Conservation (phyloP, 1,140 invertebrate genomes). For the Hypothenemus hampei region DNA sequence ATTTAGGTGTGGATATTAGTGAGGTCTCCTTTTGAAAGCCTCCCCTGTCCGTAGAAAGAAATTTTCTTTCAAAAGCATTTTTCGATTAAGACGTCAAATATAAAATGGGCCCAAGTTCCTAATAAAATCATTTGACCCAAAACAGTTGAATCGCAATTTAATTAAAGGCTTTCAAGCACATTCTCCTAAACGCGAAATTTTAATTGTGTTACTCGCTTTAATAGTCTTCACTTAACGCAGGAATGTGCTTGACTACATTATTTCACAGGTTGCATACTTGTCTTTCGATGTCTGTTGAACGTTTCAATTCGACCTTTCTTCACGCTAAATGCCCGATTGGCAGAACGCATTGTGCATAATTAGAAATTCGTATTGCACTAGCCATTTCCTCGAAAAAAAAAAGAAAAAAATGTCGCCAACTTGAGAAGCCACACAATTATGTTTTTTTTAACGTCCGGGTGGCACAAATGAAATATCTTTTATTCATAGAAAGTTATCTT, state of each 20-base stretch:
- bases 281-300: constrained; percentile 15
- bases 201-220: constrained; percentile 23
- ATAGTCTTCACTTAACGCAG: constrained; percentile 20
- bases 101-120: neutral
- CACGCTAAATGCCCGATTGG: too few species aligned
- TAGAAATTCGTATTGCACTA: too few species aligned
- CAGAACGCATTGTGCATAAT: too few species aligned
- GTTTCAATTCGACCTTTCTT: constrained; percentile 9
- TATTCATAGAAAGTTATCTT: constrained; percentile 35
- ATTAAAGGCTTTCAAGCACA: constrained; percentile 15
- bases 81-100: neutral
- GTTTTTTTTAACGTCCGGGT: too few species aligned
- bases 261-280: constrained; percentile 23
- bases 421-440: too few species aligned
- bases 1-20: neutral
- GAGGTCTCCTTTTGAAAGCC: neutral
- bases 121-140: constrained; percentile 21
- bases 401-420: too few species aligned
- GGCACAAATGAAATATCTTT: constrained; percentile 39
- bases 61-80: neutral
- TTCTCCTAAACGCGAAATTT: constrained; percentile 14
- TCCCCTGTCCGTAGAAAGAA: neutral
- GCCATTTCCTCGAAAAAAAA: too few species aligned
- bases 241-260: constrained; percentile 18
- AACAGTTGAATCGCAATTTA: constrained; percentile 15